phyloP scores from a whole-genome alignment of 2,113 vertebrate species.

The Myotis davidii region DNA sequence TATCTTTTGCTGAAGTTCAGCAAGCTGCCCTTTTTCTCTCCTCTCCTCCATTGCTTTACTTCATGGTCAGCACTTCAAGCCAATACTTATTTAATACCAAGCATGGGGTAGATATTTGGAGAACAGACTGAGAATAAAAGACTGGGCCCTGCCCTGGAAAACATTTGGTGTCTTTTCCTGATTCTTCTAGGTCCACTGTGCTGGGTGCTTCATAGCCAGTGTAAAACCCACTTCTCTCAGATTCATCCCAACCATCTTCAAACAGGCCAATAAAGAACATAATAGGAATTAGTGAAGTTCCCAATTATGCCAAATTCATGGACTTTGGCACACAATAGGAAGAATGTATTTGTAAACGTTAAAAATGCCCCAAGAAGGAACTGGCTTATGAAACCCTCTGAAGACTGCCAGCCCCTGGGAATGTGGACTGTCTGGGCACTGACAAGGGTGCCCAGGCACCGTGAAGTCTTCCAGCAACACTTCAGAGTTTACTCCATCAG shows the following conservation, averaged over 20 bases:
- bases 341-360: not conserved
- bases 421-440: rapidly evolving
- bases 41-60: not conserved
- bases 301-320: not conserved
- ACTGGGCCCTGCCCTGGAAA: not conserved
- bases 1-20: not conserved
- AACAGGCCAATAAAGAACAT: not conserved
- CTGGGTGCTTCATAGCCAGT: not conserved
- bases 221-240: not conserved
- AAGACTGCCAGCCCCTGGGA: not conserved
- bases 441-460: not conserved
- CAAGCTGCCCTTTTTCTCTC: not conserved
- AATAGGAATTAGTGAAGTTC: not conserved
- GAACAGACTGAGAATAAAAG: not conserved
- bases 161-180: not conserved
- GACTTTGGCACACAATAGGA: not conserved
- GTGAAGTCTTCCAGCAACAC: not conserved
- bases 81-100: conserved; percentile 30
- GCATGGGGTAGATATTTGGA: not conserved
- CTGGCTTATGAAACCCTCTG: not conserved
- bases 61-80: not conserved
- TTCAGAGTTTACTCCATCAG: not conserved
- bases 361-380: not conserved
- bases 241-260: not conserved
- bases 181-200: not conserved